Base-by-base conservation (phyloP, 2,113 vertebrate genomes). In the Halcyon senegalensis region DNA sequence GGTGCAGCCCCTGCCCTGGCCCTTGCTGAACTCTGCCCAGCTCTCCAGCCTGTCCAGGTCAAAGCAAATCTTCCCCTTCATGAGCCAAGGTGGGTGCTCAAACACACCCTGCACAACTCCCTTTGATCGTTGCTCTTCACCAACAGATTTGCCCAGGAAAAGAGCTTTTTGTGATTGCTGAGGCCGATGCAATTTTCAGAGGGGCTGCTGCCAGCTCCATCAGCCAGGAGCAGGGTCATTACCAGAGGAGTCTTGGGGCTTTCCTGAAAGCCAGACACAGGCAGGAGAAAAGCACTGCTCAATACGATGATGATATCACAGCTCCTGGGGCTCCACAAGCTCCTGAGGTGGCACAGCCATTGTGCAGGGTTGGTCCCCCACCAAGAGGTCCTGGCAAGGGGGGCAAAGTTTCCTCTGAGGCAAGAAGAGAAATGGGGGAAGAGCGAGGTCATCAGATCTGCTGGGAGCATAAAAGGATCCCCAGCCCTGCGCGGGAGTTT, bases 211-310 rank as follows among this genome's bases (percentile, higher is more conserved):
- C 31, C 0, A 0, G 3, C 2, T 37, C 30, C 20, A n/a, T 20
- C 14, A 0, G 31, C 21, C 8, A 13, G 63, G 13, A 43, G 6
- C 7, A 16, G 7, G 53, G 3, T 2, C 1, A 2, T 2, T 3
- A 1, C 4, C 0, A 0, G 31, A 17, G 25, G 27, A 48, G 18
- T 2, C 4, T 6, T 0, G 1, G 0, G 0, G 31, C 10, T 79
- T 46, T 33, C 10, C 53, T 13, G 28, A 35, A 62, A 73, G 5
- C 10, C 51, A 82, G n/a, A 5, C 0, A 0, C 0, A 3, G 43
- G 44, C 25, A 27, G 60, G 60, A 21, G 41, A 39, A 48, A 31
- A 5, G 4, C 0, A 3, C 2, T 5, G 39, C 4, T 73, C 27
- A 24, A 33, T 0, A 16, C 11, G 56, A 16, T 3, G 46, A 48